Base-by-base conservation (phyloP, 2,113 vertebrate genomes). In the Pterocles gutturalis region DNA sequence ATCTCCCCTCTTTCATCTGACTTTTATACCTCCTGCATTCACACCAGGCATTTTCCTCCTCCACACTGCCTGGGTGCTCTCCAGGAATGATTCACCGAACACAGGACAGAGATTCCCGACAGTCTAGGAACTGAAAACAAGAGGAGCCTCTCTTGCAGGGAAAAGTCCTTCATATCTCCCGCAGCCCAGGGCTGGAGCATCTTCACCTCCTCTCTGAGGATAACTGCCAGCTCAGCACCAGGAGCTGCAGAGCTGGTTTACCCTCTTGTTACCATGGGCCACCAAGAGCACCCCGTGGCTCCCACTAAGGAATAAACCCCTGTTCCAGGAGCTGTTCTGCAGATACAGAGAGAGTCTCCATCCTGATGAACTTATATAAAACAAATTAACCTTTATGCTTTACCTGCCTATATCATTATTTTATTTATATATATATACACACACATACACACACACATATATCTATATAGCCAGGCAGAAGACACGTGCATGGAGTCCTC, bases 21-120 rank as follows among this genome's bases (percentile, higher is more conserved):
- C 94, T 96, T 93, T 70, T 84, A 51, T 89, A 83, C 83, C 93
- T 94, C 81, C 94, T 95, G 94, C 83, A 75, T 75, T 96, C 89
- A 81, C 93, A 96, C 77, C 89, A 94, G 89, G 87, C 93, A 51
- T 66, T 17, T 87, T 92, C 93, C 95, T 97, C 94, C 94, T 96
- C 91, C 95, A 96, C 89, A 78, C 7, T 73, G 95, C 93, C 94
- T 82, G 91, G 94, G 81, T 60, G 87, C 89, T 92, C 89, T 96
- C 95, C 94, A 96, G 94, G 93, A 95, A 92, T 89, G 80, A 96
- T 94, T 96, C 93, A 95, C 83, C 26, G 53, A 80, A 83, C 78
- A 62, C 54, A 95, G 94, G 91, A 93, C 79, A 90, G 83, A 86
- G 65, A 96, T 90, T 96, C 88, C 90, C 54, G 1, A 85, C 70